These are phyloP conservation scores for Procambarus virginalis DNA, from an alignment of 1,140 invertebrate genomes.

Conservation along the genomic window DNA sequence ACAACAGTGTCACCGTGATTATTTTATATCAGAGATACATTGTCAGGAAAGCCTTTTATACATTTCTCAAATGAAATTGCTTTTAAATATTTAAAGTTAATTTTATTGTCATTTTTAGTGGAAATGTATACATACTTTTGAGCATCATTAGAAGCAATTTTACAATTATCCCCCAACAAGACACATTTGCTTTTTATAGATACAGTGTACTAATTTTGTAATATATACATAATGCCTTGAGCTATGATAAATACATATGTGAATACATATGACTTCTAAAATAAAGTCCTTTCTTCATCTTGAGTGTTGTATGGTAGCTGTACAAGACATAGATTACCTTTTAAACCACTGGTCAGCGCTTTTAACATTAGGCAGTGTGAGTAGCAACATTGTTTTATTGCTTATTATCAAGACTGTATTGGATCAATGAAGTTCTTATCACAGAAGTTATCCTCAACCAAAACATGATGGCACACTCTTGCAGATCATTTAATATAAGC, in stretches of 20 bases:
- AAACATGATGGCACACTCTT: background rate
- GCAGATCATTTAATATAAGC: no score
- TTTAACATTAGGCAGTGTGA: background rate
- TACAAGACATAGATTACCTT: background rate
- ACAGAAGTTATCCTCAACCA: background rate
- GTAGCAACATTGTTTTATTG: background rate
- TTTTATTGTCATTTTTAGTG: background rate
- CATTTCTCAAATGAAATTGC: constrained; percentile 3
- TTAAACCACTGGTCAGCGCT: background rate
- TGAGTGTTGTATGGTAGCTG: background rate
- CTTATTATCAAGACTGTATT: background rate
- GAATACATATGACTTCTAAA: background rate
- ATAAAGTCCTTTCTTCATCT: background rate
- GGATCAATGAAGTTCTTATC: background rate
- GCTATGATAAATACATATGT: background rate
- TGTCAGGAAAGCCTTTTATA: background rate
- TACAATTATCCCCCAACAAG: background rate
- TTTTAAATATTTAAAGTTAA: background rate
- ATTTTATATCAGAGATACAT: background rate
- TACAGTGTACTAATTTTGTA: background rate
- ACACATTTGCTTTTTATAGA: background rate
- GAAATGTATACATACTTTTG: background rate
- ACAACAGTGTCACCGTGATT: background rate
- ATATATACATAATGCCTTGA: background rate
- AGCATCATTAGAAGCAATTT: background rate